phyloP scores from a whole-genome alignment of 2,888 invertebrate species.

The Ormyrus labotus region DNA sequence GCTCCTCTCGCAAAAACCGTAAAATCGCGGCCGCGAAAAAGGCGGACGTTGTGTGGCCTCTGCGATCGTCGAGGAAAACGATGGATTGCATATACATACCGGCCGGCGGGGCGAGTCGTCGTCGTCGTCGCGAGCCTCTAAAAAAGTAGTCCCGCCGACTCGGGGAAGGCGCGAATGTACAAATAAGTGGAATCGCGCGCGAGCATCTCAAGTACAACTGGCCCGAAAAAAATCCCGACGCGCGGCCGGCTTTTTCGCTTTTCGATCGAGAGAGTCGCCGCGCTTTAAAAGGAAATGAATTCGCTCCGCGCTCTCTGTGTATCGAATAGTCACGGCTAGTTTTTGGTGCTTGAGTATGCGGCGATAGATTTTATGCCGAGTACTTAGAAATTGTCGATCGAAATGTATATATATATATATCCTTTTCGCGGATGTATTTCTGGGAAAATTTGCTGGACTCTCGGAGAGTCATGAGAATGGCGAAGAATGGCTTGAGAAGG shows the following conservation, averaged over 20 bases:
- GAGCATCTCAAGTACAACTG: not conserved
- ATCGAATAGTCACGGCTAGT: not conserved
- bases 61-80: not conserved
- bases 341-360: not conserved
- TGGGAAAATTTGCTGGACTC: no score
- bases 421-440: no score
- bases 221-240: conserved; percentile 1
- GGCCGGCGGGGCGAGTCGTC: not conserved
- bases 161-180: conserved; percentile 56
- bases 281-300: conserved; percentile 47
- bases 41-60: not conserved
- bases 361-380: no score
- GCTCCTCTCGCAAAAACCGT: no score
- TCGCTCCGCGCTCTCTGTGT: not conserved
- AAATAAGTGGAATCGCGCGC: conserved; percentile 50
- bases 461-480: no score
- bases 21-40: no score
- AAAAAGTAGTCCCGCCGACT: conserved; percentile 36
- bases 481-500: no score
- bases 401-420: no score
- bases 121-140: not conserved
- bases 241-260: conserved; percentile 3
- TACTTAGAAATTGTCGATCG: no score
- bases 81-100: conserved; percentile 32
- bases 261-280: not conserved